Evolutionary conservation across 2,113 vertebrate species (phyloP), one percentile per base, ranked within the genome.

Genomic region (Chroicocephalus ridibundus): DNA sequence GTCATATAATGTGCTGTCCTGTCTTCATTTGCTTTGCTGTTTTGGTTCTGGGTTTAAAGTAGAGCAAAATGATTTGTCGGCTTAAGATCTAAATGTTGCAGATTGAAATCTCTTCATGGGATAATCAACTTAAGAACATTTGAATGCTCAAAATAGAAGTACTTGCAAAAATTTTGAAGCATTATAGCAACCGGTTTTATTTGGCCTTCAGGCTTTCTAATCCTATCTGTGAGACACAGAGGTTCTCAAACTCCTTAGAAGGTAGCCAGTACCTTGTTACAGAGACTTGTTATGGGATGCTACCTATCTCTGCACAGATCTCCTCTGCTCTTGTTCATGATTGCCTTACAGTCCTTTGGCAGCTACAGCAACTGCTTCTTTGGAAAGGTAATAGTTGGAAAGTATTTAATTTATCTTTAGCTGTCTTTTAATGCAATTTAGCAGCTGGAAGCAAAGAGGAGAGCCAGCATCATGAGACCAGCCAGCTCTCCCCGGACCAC

Each of bases 381-480:
- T 76, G 70, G 75, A 80, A 93, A 27, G 83, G 72, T 96, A 58
- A 81, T 25, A 78, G 49, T 78, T 86, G 94, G 55, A 76, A 91
- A 96, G 81, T 78, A 78, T 94, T 94, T 88, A 40, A 94, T 95
- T 72, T 86, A 60, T 92, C 80, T 96, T 95, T 94, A 97, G 95
- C 94, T 95, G 93, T 96, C 84, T 96, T 94, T 96, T 95, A 96
- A 97, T 96, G 85, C 89, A 77, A 86, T 97, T 96, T 91, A 97
- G 94, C 93, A 97, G 95, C 87, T 96, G 91, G 95, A 97, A 97
- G 93, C 94, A 96, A 96, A 85, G 83, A 95, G 95, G 95, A 96
- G 85, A 96, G 95, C 88, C 83, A 96, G 89, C 93, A 95, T 54
- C 95, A 90, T 96, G 87, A 96, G 95, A 95, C 90, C 91, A 94